phyloP scores from a whole-genome alignment of 92 coral and sea anemone species.

The Zoanthus solanderi region DNA sequence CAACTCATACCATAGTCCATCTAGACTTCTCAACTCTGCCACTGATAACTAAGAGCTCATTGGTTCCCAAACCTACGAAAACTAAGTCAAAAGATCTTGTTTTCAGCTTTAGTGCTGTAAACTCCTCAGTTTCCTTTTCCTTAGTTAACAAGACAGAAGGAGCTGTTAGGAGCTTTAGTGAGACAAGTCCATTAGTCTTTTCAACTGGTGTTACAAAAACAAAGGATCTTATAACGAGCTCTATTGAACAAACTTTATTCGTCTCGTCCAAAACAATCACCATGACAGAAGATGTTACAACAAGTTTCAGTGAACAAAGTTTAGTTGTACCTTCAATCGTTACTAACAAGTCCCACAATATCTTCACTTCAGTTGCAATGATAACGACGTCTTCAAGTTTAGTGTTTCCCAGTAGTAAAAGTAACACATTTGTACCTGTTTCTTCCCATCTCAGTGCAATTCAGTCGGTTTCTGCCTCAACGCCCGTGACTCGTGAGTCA shows the following conservation, averaged over 20 bases:
- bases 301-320: background rate
- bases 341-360: background rate
- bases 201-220: background rate
- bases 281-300: constrained; percentile 2
- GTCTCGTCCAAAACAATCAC: background rate
- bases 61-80: background rate
- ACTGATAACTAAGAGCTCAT: background rate
- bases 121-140: background rate
- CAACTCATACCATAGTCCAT: too few relatives aligned
- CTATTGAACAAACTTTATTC: background rate
- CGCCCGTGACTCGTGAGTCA: background rate
- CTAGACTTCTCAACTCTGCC: background rate
- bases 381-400: constrained; percentile 3
- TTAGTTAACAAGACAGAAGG: background rate
- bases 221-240: background rate
- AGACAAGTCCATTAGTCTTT: background rate
- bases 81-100: background rate
- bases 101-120: background rate
- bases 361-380: background rate
- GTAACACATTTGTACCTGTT: background rate
- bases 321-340: background rate
- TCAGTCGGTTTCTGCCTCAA: background rate
- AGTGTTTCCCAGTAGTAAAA: background rate
- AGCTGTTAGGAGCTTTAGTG: background rate
- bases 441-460: background rate